Evolutionary conservation across 2,797 vertebrate species (phyloP).

Genomic region (Propithecus deckenii): DNA sequence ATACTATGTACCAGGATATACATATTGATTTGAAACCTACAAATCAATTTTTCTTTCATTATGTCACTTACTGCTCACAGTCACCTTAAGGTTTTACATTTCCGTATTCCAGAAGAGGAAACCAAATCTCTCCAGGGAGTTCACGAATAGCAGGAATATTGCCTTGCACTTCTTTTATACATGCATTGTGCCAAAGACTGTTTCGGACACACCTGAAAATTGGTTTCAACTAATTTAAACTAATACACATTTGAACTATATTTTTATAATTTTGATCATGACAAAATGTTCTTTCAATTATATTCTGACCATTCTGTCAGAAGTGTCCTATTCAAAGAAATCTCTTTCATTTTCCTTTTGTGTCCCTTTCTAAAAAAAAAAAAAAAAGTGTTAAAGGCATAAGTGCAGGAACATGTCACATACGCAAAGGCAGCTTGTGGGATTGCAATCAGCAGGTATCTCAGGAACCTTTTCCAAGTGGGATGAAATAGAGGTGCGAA

Average conservation of each 20-base stretch:
- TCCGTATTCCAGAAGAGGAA: neutral
- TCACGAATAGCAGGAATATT: neutral
- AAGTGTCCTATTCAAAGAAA: neutral
- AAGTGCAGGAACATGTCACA: neutral
- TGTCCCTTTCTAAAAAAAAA: neutral
- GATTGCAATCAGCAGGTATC: neutral
- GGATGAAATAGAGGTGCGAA: neutral
- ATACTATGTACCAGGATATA: neutral
- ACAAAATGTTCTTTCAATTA: slow-evolving; percentile 24
- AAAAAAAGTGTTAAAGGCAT: neutral
- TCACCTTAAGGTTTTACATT: neutral
- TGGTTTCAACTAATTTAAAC: slow-evolving; percentile 1
- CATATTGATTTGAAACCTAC: neutral
- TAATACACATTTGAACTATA: neutral
- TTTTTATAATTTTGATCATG: slow-evolving; percentile 46
- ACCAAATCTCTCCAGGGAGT: neutral
- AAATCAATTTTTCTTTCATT: neutral
- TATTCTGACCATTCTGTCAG: neutral
- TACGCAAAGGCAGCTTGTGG: neutral
- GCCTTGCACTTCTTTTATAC: neutral
- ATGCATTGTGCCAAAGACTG: neutral
- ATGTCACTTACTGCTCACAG: neutral
- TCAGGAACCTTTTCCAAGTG: neutral
- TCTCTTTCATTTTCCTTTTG: slow-evolving; percentile 14
- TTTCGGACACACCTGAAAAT: neutral